Conservation (phyloP, 1,140 invertebrate genomes). For the Phthorimaea operculella region DNA sequence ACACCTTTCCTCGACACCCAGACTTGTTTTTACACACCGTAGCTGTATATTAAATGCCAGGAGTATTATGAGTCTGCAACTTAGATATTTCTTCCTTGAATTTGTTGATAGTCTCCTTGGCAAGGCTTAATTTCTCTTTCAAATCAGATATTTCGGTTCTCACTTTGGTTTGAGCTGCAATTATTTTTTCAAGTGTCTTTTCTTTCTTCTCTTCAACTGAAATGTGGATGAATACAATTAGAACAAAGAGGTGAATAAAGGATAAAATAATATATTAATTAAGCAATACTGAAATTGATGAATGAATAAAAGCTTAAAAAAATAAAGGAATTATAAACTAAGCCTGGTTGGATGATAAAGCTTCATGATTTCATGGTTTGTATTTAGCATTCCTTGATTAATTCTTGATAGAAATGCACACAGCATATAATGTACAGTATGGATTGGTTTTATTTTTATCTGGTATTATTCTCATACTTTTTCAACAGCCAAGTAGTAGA, state of each 20-base stretch:
- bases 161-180: conserved; percentile 86
- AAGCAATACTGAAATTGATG: too few species aligned
- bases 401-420: too few species aligned
- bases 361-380: too few species aligned
- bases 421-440: too few species aligned
- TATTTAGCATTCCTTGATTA: too few species aligned
- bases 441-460: too few species aligned
- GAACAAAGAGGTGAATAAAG: not conserved
- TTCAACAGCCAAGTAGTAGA: too few species aligned
- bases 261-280: too few species aligned
- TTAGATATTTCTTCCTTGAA: conserved; percentile 90
- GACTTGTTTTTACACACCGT: not conserved
- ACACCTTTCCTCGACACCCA: not conserved
- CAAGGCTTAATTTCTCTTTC: conserved; percentile 89
- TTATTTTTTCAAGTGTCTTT: conserved; percentile 81
- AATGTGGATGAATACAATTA: conserved; percentile 32
- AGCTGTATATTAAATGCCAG: conserved; percentile 19
- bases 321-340: too few species aligned
- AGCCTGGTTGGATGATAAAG: too few species aligned
- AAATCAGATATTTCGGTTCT: conserved; percentile 84
- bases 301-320: too few species aligned
- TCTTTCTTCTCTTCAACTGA: conserved; percentile 93
- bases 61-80: conserved; percentile 61
- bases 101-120: conserved; percentile 89
- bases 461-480: too few species aligned